Conservation (phyloP, 2,113 vertebrate species). For the Phylloscopus trochilus region DNA sequence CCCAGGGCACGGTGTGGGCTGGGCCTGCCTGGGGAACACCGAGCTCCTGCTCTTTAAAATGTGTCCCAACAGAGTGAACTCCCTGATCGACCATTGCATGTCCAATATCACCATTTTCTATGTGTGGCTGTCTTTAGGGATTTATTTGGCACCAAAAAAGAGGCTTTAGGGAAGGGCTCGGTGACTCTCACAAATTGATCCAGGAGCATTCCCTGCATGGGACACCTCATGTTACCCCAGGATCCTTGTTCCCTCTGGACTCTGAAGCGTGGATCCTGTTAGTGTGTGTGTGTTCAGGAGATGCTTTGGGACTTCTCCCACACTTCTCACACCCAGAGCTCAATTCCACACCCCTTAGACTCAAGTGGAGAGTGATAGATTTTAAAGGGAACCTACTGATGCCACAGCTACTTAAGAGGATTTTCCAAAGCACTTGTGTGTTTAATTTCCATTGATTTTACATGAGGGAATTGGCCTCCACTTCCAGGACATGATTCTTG, state of each 20-base stretch:
- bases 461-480: not conserved
- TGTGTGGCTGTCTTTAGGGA: not conserved
- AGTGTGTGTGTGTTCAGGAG: fast-evolving
- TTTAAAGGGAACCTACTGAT: not conserved
- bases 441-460: slow-evolving; percentile 15
- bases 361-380: not conserved
- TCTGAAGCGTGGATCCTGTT: not conserved
- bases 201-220: not conserved
- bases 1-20: not conserved
- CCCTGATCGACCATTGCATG: slow-evolving; percentile 8
- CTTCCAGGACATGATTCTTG: not conserved
- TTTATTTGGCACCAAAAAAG: not conserved
- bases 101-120: not conserved
- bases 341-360: not conserved
- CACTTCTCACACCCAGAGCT: not conserved
- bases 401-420: not conserved
- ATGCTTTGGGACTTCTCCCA: not conserved
- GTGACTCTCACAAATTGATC: fast-evolving
- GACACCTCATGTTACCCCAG: not conserved
- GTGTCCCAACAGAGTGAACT: slow-evolving; percentile 14
- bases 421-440: not conserved
- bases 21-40: not conserved
- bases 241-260: not conserved
- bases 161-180: not conserved
- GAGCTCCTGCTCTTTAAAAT: slow-evolving; percentile 44